Conservation (phyloP, 2,113 vertebrate species). For the Heptranchias perlo region DNA sequence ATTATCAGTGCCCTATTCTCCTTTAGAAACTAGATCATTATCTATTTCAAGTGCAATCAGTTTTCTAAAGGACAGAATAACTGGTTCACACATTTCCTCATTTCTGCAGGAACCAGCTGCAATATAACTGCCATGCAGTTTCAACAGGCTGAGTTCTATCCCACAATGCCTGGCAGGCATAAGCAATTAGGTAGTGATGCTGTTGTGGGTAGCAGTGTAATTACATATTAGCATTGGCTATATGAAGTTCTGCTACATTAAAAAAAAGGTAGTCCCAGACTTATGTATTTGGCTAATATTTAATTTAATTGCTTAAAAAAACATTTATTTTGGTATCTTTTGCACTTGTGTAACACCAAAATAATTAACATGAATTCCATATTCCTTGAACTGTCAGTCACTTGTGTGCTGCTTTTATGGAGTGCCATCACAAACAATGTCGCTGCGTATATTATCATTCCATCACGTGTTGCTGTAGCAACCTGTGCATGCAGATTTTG, state of each 20-base stretch:
- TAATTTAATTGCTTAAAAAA: background rate
- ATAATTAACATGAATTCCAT: background rate
- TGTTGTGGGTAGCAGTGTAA: background rate
- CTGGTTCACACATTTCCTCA: background rate
- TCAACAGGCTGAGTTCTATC: background rate
- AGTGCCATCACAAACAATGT: background rate
- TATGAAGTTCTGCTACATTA: background rate
- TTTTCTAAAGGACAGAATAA: slow-evolving; percentile 8
- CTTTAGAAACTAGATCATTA: background rate
- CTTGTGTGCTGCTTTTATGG: background rate
- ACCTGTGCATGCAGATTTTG: background rate
- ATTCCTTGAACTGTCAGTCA: background rate
- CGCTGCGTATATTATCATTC: background rate
- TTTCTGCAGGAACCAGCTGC: background rate
- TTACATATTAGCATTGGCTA: background rate
- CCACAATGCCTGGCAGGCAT: background rate
- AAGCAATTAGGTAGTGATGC: background rate
- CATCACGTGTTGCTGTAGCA: background rate
- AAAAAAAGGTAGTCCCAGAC: background rate
- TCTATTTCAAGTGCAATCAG: background rate
- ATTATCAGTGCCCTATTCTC: background rate
- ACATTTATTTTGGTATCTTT: background rate
- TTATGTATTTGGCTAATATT: background rate
- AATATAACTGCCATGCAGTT: background rate
- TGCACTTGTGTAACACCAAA: background rate